phyloP scores from a whole-genome alignment of 2,797 vertebrate genomes.

The Spinibarbus caldwelli region DNA sequence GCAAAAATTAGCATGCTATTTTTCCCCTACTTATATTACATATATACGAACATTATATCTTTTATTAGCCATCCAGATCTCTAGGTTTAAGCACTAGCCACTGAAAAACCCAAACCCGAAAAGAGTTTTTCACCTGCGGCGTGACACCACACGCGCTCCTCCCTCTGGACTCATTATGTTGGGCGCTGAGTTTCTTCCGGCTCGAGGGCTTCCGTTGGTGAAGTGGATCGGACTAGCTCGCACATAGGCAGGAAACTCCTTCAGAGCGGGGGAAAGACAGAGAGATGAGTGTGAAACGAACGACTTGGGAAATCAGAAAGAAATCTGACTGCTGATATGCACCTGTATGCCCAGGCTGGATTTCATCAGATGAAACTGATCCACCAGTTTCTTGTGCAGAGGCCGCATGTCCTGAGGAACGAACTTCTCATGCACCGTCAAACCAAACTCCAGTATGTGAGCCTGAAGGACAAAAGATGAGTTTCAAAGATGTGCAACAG shows the following conservation, averaged over 20 bases:
- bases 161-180: constrained; percentile 93
- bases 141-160: constrained; percentile 82
- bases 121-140: constrained; percentile 84
- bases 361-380: constrained; percentile 99
- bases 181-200: constrained; percentile 90
- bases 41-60: neutral
- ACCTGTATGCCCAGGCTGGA: constrained; percentile 98
- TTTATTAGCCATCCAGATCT: neutral
- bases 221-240: constrained; percentile 94
- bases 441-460: constrained; percentile 94
- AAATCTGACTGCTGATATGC: constrained; percentile 21
- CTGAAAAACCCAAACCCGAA: neutral
- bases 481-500: neutral
- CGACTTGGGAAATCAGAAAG: neutral
- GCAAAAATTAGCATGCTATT: neutral
- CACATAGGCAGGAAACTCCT: constrained; percentile 93
- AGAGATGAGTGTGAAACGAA: neutral
- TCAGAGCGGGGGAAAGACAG: neutral
- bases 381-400: constrained; percentile 95
- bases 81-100: neutral
- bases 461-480: constrained; percentile 80
- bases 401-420: constrained; percentile 99
- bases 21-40: too few species aligned
- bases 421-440: constrained; percentile 95
- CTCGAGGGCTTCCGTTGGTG: constrained; percentile 93